Percentiles rank a stretch among this genome's conserved stretches.
phyloP scores from a whole-genome alignment of 2,113 vertebrate genomes.

The Nymphicus hollandicus region DNA sequence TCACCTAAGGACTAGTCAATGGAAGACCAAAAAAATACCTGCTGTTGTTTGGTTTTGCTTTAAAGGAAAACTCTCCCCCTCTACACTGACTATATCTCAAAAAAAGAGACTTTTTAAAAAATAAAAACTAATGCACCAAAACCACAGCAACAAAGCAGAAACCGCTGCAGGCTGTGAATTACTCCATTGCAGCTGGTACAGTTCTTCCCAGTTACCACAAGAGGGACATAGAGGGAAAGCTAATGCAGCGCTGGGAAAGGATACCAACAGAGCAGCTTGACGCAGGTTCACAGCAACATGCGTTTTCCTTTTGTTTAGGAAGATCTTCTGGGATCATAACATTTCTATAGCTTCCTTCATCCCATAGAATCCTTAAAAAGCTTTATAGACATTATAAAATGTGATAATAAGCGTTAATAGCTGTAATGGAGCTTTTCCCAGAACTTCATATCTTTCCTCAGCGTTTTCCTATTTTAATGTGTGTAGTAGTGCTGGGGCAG shows the following conservation, averaged over 20 bases:
- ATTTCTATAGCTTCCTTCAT: not conserved
- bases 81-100: not conserved
- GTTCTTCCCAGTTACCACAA: slow-evolving; percentile 5
- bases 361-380: not conserved
- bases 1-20: not conserved
- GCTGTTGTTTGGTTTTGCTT: not conserved
- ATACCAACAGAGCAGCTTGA: not conserved
- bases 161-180: not conserved
- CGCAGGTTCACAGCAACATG: not conserved
- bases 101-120: not conserved
- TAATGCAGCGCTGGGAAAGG: not conserved
- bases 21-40: not conserved
- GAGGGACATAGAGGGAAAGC: slow-evolving; percentile 56
- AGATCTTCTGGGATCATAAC: not conserved
- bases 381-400: not conserved
- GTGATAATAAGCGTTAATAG: not conserved
- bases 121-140: not conserved
- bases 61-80: not conserved
- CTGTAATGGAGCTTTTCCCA: not conserved
- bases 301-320: not conserved
- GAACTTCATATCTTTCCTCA: not conserved
- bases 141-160: not conserved
- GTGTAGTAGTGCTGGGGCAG: not conserved
- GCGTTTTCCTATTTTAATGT: not conserved
- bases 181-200: not conserved